Evolutionary conservation across 2,113 vertebrate species (phyloP).

Genomic region (Poeciliopsis turrubarensis): DNA sequence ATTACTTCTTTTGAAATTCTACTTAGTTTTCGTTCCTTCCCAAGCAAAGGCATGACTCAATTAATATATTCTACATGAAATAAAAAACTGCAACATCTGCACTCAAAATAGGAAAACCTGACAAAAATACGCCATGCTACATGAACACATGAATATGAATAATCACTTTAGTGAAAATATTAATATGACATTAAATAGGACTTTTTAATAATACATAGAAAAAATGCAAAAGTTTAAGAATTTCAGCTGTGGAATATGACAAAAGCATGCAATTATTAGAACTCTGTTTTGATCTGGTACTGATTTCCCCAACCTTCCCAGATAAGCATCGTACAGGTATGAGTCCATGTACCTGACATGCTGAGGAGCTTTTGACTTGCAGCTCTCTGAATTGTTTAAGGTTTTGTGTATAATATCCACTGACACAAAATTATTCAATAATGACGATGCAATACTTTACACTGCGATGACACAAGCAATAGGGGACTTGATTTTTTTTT

Average conservation of each 20-base stretch:
- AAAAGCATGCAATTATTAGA: not conserved
- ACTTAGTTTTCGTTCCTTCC: not conserved
- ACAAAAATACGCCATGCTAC: not conserved
- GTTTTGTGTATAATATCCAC: not conserved
- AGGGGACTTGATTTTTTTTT: not conserved
- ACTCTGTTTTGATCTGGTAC: not conserved
- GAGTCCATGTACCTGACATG: not conserved
- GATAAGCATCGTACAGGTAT: not conserved
- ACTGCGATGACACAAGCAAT: not conserved
- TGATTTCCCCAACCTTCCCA: not conserved
- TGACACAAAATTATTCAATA: not conserved
- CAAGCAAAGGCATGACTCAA: not conserved
- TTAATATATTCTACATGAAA: not conserved
- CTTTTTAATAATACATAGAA: not conserved
- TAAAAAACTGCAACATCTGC: not conserved
- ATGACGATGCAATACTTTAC: not conserved
- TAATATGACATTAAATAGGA: not conserved
- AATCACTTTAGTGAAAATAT: not conserved
- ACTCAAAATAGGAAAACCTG: not conserved
- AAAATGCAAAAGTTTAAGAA: not conserved
- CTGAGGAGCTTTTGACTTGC: not conserved
- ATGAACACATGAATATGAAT: not conserved
- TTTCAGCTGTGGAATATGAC: not conserved
- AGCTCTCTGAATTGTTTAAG: not conserved
- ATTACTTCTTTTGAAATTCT: not conserved